These are phyloP conservation scores for Gasterosteus nipponicus DNA, from an alignment of 2,113 vertebrate genomes.

Conservation along the genomic window DNA sequence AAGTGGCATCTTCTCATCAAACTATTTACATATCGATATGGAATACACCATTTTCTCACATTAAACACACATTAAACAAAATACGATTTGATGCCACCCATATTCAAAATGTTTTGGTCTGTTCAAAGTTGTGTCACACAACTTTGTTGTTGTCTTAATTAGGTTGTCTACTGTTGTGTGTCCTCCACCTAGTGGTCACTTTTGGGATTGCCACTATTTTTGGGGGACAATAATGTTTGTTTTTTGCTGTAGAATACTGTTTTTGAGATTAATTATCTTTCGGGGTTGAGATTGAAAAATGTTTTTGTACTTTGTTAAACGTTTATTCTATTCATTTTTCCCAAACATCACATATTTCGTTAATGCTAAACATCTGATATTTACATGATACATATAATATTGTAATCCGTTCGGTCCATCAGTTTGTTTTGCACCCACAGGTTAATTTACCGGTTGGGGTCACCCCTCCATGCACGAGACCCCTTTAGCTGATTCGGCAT, in stretches of 20 bases:
- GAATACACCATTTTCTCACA: no score
- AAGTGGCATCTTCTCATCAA: no score
- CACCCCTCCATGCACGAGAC: background rate
- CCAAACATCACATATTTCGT: background rate
- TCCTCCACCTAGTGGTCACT: slow-evolving; percentile 47
- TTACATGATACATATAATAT: background rate
- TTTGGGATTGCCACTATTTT: background rate
- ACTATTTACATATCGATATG: no score
- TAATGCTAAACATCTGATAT: background rate
- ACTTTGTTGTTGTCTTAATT: background rate
- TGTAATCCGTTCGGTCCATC: background rate
- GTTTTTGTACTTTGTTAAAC: background rate
- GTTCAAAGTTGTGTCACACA: background rate
- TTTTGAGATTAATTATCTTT: no score
- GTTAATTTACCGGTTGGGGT: slow-evolving; percentile 1
- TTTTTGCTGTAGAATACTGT: background rate
- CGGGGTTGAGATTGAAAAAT: background rate
- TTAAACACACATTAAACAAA: background rate
- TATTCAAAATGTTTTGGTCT: background rate
- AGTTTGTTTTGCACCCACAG: background rate
- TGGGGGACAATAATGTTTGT: background rate
- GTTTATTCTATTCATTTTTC: background rate
- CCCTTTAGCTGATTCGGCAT: slow-evolving; percentile 65
- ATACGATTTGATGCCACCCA: background rate
- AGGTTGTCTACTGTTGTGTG: background rate